Conservation (phyloP, 2,797 vertebrate genomes). For the Onychomys arenicola region DNA sequence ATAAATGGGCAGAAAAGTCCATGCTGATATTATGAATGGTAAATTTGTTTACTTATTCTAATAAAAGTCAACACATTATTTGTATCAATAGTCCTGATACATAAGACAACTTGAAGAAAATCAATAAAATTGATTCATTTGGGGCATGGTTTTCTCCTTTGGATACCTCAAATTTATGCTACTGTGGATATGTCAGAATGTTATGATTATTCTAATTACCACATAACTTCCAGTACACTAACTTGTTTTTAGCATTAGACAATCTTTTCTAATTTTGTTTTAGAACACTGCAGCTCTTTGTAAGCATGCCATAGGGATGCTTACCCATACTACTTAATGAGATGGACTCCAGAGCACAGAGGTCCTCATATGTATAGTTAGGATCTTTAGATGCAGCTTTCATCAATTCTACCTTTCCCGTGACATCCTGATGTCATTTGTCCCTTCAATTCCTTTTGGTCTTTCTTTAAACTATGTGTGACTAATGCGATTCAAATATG, state of each 20-base stretch:
- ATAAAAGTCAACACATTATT: background rate
- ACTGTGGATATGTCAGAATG: background rate
- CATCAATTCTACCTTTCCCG: background rate
- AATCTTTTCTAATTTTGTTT: background rate
- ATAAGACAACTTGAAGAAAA: background rate
- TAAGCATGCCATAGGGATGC: background rate
- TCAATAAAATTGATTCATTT: background rate
- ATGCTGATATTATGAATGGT: background rate
- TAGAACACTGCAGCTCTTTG: background rate
- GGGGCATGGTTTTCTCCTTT: background rate
- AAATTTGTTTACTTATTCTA: background rate
- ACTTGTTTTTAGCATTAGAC: background rate
- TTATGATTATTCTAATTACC: background rate
- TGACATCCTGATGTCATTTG: constrained; percentile 23
- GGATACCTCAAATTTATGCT: background rate
- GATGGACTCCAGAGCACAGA: background rate
- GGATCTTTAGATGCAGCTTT: background rate
- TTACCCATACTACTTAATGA: background rate
- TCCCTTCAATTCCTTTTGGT: background rate
- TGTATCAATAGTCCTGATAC: background rate
- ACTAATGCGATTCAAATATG: constrained; percentile 51
- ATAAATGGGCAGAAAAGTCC: background rate
- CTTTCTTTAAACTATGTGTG: constrained; percentile 22
- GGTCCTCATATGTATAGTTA: background rate
- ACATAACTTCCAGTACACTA: background rate